Evolutionary conservation across 2,797 vertebrate species (phyloP), one percentile per base, ranked within the genome.

Genomic region (Holocentrus rufus): DNA sequence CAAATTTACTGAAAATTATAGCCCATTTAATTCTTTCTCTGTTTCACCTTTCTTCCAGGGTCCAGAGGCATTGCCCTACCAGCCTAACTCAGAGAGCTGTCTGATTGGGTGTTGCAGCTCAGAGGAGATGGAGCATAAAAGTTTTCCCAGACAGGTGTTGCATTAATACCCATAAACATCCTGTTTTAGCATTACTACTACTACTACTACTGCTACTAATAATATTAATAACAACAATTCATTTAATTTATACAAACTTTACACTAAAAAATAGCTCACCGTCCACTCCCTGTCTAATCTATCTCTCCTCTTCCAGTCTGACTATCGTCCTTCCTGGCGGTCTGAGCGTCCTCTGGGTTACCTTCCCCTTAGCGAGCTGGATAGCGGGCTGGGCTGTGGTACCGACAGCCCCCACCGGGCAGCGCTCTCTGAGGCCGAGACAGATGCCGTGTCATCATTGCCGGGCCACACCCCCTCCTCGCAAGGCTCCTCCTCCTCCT

Each of bases 91-190:
- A 42, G 90, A 90, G 69, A 90, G 88, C 69, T 93, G 91, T 71
- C 88, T 93, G 76, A 85, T 92, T 76, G 91, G 88, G 65, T 93
- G 91, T 71, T 93, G 91, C 69, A 85, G 74, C 68, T 47, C 81
- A 44, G 90, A 89, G 2, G 80, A 87, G 52, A 54, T 86, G 56
- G 85, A 89, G 55, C 78, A 62, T 0, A 81, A 80, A 17, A 47
- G 18, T 55, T 90, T 91, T 42, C 71, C 76, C 18, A 76, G 82
- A 84, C 91, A 92, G 90, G 91, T 93, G 63, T 15, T 0, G 7
- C 36, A 59, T 31, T 42, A 11, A 2, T 42, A 42, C 39, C 11
- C 39, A 42, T 42, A 42, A 11, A 42, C 25, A 27, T 27, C 2
- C 25, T 27, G 25, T 27, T 27, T 2, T 27, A 4, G 2, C 25